These are phyloP conservation scores for Aurelia coerulea DNA, from an alignment of 30 jellyfish, hydroid and myxozoan genomes.

Conservation along the genomic window DNA sequence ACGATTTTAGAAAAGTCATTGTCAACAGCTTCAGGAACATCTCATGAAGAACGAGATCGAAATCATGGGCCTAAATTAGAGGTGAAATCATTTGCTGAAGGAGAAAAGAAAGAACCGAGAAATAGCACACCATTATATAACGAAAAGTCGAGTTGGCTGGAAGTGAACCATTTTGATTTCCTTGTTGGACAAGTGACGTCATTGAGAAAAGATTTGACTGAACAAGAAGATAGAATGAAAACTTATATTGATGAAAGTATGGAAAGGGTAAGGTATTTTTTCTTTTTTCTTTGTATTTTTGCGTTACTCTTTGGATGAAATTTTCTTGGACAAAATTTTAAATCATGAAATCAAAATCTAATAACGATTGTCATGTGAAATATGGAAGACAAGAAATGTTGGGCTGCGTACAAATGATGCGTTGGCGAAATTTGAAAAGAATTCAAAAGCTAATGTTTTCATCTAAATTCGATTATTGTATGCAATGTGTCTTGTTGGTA, in stretches of 20 bases:
- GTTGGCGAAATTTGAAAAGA: no score
- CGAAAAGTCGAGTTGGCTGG: conserved; percentile 18
- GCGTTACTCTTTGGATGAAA: no score
- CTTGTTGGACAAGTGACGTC: conserved; percentile 78
- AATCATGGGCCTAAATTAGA: not conserved
- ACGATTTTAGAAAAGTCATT: conserved; percentile 26
- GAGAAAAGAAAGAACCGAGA: not conserved
- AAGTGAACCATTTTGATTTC: conserved; percentile 70
- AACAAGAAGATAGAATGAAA: conserved; percentile 66
- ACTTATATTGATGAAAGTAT: conserved; percentile 45
- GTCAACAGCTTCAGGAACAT: not conserved
- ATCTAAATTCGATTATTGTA: no score
- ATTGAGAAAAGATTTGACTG: conserved; percentile 63
- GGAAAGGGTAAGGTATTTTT: conserved; percentile 55
- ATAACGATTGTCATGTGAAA: no score
- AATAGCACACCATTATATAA: conserved; percentile 12
- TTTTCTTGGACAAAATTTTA: no score
- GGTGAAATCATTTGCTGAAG: not conserved
- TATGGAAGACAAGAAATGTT: no score
- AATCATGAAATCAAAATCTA: no score
- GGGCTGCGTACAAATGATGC: no score
- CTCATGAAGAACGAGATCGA: conserved; percentile 17
- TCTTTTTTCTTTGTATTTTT: no score
- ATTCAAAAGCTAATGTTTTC: no score
- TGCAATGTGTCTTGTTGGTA: no score